Conservation (phyloP, 2,888 invertebrate genomes). For the Plemyria rubiginata region DNA sequence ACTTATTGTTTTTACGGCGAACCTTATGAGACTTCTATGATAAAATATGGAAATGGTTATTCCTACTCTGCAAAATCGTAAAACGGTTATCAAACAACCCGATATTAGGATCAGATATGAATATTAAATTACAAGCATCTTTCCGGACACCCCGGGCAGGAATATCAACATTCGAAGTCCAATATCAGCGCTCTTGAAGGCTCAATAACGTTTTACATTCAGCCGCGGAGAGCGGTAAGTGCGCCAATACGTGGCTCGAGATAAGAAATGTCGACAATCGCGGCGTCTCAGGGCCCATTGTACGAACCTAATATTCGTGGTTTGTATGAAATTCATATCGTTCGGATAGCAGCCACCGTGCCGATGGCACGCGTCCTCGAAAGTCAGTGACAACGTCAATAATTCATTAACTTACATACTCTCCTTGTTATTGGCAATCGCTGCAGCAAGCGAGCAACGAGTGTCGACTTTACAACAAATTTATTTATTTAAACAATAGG, state of each 20-base stretch:
- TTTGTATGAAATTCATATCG: constrained; percentile 63
- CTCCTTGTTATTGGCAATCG: constrained; percentile 37
- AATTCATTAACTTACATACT: constrained; percentile 46
- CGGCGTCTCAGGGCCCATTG: constrained; percentile 57
- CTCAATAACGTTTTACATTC: constrained; percentile 73
- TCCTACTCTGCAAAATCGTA: constrained; percentile 24
- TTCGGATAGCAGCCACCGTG: constrained; percentile 12
- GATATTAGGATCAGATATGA: constrained; percentile 52
- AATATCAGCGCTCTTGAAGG: constrained; percentile 63
- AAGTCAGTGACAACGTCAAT: constrained; percentile 48
- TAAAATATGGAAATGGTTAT: constrained; percentile 18
- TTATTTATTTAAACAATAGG: too few species aligned
- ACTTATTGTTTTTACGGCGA: constrained; percentile 17
- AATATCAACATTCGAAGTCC: constrained; percentile 63
- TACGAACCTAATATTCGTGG: constrained; percentile 53
- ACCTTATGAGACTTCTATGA: constrained; percentile 21
- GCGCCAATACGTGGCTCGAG: constrained; percentile 63
- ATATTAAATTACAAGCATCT: constrained; percentile 58
- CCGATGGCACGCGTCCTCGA: constrained; percentile 40
- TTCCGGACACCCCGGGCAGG: constrained; percentile 50
- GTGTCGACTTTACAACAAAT: constrained; percentile 30
- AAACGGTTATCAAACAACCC: constrained; percentile 38
- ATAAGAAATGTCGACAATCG: constrained; percentile 72
- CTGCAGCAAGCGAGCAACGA: constrained; percentile 32
- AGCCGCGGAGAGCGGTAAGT: constrained; percentile 61